phyloP scores from a whole-genome alignment of 2,888 invertebrate genomes.

The Tolmerus cingulatus region DNA sequence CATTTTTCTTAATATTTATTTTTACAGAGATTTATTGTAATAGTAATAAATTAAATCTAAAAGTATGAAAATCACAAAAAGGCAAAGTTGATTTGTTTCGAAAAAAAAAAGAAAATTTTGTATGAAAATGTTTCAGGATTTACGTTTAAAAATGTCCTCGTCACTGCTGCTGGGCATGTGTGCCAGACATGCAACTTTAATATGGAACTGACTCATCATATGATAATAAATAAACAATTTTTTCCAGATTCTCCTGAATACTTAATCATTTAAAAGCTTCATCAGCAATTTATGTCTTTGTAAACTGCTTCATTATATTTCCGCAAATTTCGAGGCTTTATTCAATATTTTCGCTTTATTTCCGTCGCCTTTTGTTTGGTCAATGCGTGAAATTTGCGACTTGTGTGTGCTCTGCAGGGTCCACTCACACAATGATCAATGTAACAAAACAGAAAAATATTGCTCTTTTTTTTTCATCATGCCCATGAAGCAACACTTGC shows the following conservation, averaged over 20 bases:
- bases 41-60: not conserved
- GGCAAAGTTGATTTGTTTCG: conserved; percentile 14
- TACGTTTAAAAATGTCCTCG: not conserved
- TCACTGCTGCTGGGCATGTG: not conserved
- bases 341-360: conserved; percentile 27
- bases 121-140: conserved; percentile 18
- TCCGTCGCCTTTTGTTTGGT: not conserved
- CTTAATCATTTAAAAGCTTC: conserved; percentile 15
- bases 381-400: conserved; percentile 10
- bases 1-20: not conserved
- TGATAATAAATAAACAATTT: conserved; percentile 29
- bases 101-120: not conserved
- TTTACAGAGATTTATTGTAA: not conserved
- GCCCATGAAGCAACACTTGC: not conserved
- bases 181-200: not conserved
- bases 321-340: conserved; percentile 24
- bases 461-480: not conserved
- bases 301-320: conserved; percentile 25
- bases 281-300: conserved; percentile 27
- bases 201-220: not conserved
- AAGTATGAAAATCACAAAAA: not conserved
- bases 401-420: not conserved
- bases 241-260: conserved; percentile 19
- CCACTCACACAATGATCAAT: not conserved
- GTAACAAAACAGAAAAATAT: too few species aligned